Evolutionary conservation across 2,113 vertebrate genomes (phyloP).

Genomic region (Strix uralensis): DNA sequence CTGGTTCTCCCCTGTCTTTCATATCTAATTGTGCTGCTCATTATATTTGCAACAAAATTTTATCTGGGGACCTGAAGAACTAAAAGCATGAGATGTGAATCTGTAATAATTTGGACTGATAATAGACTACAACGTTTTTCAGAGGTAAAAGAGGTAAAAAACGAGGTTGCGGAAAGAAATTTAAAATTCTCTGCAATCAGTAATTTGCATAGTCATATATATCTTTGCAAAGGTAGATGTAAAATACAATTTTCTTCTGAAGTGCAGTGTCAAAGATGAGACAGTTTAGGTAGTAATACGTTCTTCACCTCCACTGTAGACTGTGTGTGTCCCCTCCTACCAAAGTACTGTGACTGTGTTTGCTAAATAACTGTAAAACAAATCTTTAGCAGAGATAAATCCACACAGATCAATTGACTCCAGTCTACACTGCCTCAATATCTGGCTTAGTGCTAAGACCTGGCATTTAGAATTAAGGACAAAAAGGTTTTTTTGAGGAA

Average conservation of each 20-base stretch:
- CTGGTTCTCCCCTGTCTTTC: not conserved
- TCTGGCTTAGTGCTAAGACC: not conserved
- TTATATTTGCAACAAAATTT: not conserved
- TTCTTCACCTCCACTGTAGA: not conserved
- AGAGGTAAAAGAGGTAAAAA: not conserved
- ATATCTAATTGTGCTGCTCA: not conserved
- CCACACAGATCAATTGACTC: not conserved
- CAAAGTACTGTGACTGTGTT: not conserved
- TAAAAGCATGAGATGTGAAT: not conserved
- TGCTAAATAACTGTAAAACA: not conserved
- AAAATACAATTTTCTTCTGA: not conserved
- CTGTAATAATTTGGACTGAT: not conserved
- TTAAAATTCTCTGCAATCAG: not conserved
- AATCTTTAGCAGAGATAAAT: conserved; percentile 11
- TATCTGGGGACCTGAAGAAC: not conserved
- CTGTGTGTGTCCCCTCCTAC: not conserved
- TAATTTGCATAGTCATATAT: not conserved
- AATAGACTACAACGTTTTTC: not conserved
- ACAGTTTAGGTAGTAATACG: not conserved
- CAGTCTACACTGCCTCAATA: not conserved
- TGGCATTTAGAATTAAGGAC: not conserved
- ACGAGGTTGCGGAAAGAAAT: not conserved
- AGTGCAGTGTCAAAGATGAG: not conserved
- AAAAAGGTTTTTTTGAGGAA: not conserved
- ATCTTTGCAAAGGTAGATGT: not conserved